These are phyloP conservation scores for Julus scanicus DNA, from an alignment of 2,888 invertebrate genomes.

Conservation along the genomic window DNA sequence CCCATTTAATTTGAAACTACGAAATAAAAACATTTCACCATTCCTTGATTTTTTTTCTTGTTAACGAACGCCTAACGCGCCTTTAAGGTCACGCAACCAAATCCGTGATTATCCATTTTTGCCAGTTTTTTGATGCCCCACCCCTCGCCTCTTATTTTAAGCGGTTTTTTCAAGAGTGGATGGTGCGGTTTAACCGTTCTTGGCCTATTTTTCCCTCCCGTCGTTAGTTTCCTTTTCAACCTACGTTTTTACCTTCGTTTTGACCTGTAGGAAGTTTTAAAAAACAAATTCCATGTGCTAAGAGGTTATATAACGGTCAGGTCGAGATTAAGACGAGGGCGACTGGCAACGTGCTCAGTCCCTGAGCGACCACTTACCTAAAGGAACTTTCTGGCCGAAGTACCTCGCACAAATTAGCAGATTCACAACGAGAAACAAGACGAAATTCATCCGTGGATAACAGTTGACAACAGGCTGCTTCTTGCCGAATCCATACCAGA, in stretches of 20 bases:
- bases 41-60: background rate
- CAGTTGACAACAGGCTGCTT: background rate
- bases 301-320: slow-evolving; percentile 47
- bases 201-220: background rate
- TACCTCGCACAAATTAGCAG: background rate
- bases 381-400: background rate
- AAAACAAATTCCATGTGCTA: slow-evolving; percentile 40
- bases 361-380: background rate
- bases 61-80: background rate
- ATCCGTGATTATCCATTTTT: slow-evolving; percentile 12
- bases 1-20: background rate
- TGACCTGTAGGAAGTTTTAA: slow-evolving; percentile 34
- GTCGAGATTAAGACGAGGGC: slow-evolving; percentile 24
- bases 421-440: background rate
- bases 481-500: background rate
- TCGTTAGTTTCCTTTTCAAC: slow-evolving; percentile 22
- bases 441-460: background rate
- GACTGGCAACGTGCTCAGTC: background rate
- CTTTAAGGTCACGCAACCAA: slow-evolving; percentile 29
- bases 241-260: slow-evolving; percentile 45
- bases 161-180: background rate
- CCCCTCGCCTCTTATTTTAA: background rate
- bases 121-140: background rate
- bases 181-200: background rate
- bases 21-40: background rate